Percentiles rank a stretch among this genome's conserved stretches.
These are phyloP conservation scores for Hycleus phaleratus DNA, from an alignment of 1,140 invertebrate species.

Conservation along the genomic window DNA sequence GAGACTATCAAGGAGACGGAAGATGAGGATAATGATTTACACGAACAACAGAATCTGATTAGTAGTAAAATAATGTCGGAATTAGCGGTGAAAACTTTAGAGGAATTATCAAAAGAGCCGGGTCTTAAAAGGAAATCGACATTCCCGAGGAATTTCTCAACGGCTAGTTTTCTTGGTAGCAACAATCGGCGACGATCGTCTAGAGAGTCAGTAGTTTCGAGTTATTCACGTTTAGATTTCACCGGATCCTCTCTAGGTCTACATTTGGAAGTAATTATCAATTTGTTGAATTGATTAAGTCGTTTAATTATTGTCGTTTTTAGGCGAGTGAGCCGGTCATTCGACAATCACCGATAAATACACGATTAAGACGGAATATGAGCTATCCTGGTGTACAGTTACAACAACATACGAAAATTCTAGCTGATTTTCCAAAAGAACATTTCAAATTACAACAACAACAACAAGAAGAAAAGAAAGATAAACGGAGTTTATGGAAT, in stretches of 20 bases:
- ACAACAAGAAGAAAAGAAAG: conserved; percentile 11
- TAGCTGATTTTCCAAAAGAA: conserved; percentile 23
- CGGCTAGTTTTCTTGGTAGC: conserved; percentile 41
- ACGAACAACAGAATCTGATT: conserved; percentile 32
- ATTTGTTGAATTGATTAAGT: too few relatives aligned
- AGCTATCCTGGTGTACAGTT: conserved; percentile 38
- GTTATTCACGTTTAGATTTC: conserved; percentile 62
- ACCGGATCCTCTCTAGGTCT: conserved; percentile 59
- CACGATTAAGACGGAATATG: conserved; percentile 31
- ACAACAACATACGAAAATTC: conserved; percentile 28
- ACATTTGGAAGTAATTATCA: conserved; percentile 48
- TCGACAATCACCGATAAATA: conserved; percentile 2
- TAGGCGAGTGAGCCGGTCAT: conserved; percentile 4
- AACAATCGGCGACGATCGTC: conserved; percentile 41
- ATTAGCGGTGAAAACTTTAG: conserved; percentile 42
- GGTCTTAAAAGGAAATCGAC: conserved; percentile 42
- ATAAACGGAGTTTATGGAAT: conserved; percentile 32
- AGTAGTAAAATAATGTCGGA: conserved; percentile 38
- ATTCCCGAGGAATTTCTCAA: conserved; percentile 48
- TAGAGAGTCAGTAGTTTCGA: conserved; percentile 60
- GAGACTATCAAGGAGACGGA: conserved; percentile 52
- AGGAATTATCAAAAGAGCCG: conserved; percentile 43
- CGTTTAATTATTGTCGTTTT: not conserved
- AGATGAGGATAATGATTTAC: conserved; percentile 43
- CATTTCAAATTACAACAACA: conserved; percentile 16